Percentiles rank a stretch among this genome's conserved stretches.
Conservation (phyloP, 2,888 invertebrate species). For the Corbicula japonica region DNA sequence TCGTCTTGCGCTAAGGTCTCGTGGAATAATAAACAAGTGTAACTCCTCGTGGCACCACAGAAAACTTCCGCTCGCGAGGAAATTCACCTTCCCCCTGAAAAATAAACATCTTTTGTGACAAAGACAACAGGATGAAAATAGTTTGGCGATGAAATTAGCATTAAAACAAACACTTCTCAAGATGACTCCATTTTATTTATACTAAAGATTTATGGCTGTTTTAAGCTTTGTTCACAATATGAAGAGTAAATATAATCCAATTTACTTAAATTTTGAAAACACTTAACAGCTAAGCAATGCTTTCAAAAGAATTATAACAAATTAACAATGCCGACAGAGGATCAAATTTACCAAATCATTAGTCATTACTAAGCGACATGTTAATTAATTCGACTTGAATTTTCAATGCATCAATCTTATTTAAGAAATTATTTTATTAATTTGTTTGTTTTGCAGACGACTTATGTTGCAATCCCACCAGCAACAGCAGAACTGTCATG, state of each 20-base stretch:
- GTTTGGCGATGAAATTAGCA: conserved; percentile 27
- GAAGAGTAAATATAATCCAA: no score
- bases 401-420: neutral
- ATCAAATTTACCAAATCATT: no score
- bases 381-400: no score
- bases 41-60: conserved; percentile 25
- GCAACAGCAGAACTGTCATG: conserved; percentile 40
- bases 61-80: conserved; percentile 29
- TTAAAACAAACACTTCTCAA: conserved; percentile 29
- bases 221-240: no score
- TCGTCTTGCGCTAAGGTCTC: conserved; percentile 51
- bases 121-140: conserved; percentile 43
- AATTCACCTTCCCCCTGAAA: conserved; percentile 19
- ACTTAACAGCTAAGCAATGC: no score
- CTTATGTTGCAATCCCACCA: conserved; percentile 57
- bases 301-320: no score
- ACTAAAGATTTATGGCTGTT: no score
- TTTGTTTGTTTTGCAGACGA: conserved; percentile 54
- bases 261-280: no score
- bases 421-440: neutral
- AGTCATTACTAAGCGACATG: no score
- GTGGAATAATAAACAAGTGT: conserved; percentile 10
- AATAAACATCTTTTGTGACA: conserved; percentile 46
- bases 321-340: no score
- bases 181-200: conserved; percentile 12